These are phyloP conservation scores for Euura saliciscinereae DNA, from an alignment of 1,140 invertebrate species.

Conservation along the genomic window DNA sequence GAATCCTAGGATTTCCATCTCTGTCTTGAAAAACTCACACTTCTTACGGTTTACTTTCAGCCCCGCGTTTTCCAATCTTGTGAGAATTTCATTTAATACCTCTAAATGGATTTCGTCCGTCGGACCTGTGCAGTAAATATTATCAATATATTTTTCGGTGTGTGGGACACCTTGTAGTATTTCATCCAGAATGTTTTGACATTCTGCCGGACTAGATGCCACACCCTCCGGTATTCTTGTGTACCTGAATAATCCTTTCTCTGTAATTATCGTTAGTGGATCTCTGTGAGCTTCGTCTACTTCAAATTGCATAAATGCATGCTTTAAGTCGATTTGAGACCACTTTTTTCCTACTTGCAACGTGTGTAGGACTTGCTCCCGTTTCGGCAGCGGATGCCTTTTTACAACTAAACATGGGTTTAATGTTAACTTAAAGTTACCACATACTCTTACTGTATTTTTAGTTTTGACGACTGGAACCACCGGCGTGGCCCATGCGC, in stretches of 20 bases:
- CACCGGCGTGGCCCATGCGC: slow-evolving; percentile 55
- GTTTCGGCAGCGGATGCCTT: slow-evolving; percentile 37
- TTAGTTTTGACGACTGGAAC: slow-evolving; percentile 57
- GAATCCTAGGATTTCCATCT: slow-evolving; percentile 12
- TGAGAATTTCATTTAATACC: not conserved
- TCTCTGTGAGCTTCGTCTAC: slow-evolving; percentile 34
- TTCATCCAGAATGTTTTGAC: slow-evolving; percentile 35
- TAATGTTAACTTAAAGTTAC: slow-evolving; percentile 37
- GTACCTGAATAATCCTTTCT: slow-evolving; percentile 10
- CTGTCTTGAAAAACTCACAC: not conserved
- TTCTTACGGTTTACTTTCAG: not conserved
- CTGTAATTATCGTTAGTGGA: slow-evolving; percentile 22
- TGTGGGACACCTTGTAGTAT: slow-evolving; percentile 31
- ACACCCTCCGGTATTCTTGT: slow-evolving; percentile 1
- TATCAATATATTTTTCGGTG: not conserved
- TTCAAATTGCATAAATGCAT: slow-evolving; percentile 40
- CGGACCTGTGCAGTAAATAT: not conserved
- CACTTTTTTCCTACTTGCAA: slow-evolving; percentile 35
- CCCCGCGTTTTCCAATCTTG: not conserved
- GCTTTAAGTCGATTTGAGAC: slow-evolving; percentile 41
- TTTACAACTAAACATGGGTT: slow-evolving; percentile 39
- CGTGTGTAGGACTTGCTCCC: slow-evolving; percentile 46
- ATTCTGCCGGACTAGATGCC: slow-evolving; percentile 9
- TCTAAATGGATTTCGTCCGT: not conserved
- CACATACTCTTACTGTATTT: slow-evolving; percentile 30